A percentile compares a stretch with the other conserved stretches of the same genome.
These are phyloP conservation scores for Pectinophora gossypiella DNA, from an alignment of 1,140 invertebrate species.

Conservation along the genomic window DNA sequence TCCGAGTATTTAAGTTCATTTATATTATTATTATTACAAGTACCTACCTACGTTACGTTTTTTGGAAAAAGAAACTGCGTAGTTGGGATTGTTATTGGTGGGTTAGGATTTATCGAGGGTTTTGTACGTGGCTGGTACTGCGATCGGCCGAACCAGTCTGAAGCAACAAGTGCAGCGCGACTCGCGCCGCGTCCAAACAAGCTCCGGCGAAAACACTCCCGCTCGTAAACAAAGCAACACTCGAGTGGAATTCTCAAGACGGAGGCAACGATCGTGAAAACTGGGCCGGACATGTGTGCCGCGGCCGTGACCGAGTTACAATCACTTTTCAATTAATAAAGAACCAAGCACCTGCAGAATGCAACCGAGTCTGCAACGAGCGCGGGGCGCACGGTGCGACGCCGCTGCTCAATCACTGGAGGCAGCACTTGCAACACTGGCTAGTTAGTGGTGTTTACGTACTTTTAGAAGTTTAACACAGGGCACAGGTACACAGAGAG, in stretches of 20 bases:
- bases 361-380: conserved; percentile 45
- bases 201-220: background rate
- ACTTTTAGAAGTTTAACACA: conserved; percentile 47
- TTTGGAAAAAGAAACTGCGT: no score
- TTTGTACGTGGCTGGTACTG: no score
- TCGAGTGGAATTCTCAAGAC: conserved; percentile 55
- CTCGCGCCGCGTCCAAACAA: conserved; percentile 5
- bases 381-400: conserved; percentile 17
- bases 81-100: no score
- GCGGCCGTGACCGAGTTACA: conserved; percentile 70
- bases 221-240: conserved; percentile 57
- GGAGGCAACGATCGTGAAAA: conserved; percentile 64
- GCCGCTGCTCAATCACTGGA: conserved; percentile 33
- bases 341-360: conserved; percentile 63
- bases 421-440: conserved; percentile 38
- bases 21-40: no score
- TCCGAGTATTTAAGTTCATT: no score
- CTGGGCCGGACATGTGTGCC: conserved; percentile 69
- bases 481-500: conserved; percentile 52
- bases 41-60: no score
- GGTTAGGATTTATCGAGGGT: no score
- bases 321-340: conserved; percentile 74
- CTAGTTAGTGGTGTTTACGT: conserved; percentile 51
- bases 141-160: background rate
- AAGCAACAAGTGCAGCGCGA: conserved; percentile 46